Evolutionary conservation across 2,797 vertebrate species (phyloP).

Genomic region (Passerculus sandwichensis): DNA sequence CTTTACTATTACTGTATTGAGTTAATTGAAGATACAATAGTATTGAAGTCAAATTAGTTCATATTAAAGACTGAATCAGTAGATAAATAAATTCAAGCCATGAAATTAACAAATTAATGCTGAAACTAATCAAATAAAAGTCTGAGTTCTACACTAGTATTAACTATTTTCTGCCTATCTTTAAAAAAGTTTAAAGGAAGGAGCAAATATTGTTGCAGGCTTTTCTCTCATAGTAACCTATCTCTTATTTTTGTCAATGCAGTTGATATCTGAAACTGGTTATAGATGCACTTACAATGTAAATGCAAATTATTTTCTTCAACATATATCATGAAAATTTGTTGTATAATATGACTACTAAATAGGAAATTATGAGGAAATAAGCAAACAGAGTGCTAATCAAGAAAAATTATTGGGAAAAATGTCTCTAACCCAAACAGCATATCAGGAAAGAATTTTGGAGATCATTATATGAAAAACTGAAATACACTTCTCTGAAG

Average conservation of each 20-base stretch:
- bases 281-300: not conserved
- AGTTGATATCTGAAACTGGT: not conserved
- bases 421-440: not conserved
- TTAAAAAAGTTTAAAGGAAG: not conserved
- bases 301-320: not conserved
- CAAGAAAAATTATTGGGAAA: not conserved
- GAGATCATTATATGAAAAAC: not conserved
- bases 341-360: not conserved
- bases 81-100: not conserved
- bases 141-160: not conserved
- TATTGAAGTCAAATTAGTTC: not conserved
- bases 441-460: not conserved
- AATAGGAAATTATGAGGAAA: not conserved
- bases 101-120: not conserved
- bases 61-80: not conserved
- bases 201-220: not conserved
- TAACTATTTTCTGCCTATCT: not conserved
- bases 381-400: not conserved
- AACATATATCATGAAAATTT: not conserved
- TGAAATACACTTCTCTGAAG: not conserved
- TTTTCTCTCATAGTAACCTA: not conserved
- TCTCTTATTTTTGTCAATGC: not conserved
- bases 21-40: not conserved
- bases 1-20: not conserved
- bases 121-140: not conserved